Conservation (phyloP, 2,113 vertebrate species). For the Chlorodrepanis virens region DNA sequence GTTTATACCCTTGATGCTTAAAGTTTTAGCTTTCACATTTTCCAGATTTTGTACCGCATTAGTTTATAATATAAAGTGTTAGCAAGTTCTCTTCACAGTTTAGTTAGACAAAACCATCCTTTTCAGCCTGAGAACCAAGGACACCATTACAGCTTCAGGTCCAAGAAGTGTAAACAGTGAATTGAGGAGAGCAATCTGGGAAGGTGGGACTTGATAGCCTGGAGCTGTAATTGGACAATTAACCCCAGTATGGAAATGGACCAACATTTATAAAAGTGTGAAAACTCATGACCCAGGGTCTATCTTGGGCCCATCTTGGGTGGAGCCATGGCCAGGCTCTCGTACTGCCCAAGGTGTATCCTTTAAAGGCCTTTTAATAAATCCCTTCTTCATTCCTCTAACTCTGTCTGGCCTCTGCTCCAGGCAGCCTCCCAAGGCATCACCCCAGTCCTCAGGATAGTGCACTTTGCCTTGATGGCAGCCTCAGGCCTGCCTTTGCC, state of each 20-base stretch:
- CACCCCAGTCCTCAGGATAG: neutral
- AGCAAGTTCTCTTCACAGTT: neutral
- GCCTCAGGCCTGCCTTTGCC: accelerated
- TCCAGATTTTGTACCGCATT: neutral
- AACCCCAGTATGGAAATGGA: neutral
- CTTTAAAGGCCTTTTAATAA: neutral
- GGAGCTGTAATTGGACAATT: neutral
- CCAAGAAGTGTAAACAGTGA: neutral
- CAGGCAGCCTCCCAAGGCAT: neutral
- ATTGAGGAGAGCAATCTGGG: neutral
- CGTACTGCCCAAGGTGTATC: neutral
- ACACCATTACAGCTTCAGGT: neutral
- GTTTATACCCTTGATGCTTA: neutral
- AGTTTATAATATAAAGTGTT: neutral
- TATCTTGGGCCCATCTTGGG: neutral
- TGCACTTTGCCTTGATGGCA: neutral
- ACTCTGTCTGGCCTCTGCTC: neutral
- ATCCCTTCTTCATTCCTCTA: neutral
- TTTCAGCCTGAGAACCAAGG: neutral
- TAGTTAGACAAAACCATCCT: neutral
- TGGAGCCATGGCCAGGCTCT: neutral
- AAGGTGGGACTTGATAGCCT: neutral
- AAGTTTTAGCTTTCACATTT: neutral
- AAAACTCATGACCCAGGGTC: neutral
- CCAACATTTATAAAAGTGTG: neutral